Evolutionary conservation across 2,113 vertebrate species (phyloP).

Genomic region (Meleagris gallopavo): DNA sequence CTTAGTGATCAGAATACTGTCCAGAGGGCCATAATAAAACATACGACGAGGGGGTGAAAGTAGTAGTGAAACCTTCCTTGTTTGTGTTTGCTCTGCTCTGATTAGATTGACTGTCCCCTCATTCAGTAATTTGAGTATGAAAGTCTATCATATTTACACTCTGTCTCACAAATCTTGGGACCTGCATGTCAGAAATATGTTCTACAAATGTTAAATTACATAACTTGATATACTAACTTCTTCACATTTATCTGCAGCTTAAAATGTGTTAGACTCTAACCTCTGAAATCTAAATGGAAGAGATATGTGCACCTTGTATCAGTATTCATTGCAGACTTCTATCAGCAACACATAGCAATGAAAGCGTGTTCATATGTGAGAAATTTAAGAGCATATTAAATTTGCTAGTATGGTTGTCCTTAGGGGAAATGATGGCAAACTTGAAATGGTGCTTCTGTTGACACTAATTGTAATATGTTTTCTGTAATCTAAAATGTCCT

Average conservation of each 20-base stretch:
- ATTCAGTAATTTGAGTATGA: background rate
- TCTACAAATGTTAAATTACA: background rate
- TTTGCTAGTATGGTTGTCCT: background rate
- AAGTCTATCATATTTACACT: background rate
- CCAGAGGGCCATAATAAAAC: background rate
- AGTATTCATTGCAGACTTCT: background rate
- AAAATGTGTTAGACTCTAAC: background rate
- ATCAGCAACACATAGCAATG: background rate
- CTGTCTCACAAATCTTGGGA: background rate
- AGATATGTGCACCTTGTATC: background rate
- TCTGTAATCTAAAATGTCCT: background rate
- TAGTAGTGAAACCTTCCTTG: background rate
- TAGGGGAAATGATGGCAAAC: background rate
- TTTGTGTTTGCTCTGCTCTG: background rate
- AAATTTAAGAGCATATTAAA: background rate
- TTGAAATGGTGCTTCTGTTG: background rate
- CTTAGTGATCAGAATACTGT: background rate
- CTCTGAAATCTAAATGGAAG: background rate
- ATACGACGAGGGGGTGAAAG: background rate
- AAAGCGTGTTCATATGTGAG: background rate
- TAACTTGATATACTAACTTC: background rate
- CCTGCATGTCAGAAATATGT: background rate
- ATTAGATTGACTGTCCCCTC: background rate
- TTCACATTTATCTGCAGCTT: background rate
- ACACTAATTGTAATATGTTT: background rate